Base-by-base conservation (phyloP, 2,888 invertebrate genomes). In the Aphrophora alni region DNA sequence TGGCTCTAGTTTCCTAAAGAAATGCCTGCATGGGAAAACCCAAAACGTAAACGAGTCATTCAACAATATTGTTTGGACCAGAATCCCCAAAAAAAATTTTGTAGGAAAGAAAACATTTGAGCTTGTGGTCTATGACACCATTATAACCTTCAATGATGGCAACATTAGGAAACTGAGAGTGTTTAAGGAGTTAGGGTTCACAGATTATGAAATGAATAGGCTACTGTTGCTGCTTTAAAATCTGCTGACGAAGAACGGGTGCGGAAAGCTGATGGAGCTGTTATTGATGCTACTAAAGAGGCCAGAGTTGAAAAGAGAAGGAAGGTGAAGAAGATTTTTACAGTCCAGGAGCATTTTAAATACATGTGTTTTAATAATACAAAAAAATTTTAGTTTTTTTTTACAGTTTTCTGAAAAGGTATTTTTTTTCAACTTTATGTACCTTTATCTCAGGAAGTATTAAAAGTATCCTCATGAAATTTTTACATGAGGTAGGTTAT, bases 381-480 rank as follows among this genome's bases (percentile, higher is more conserved):
- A 51, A 26, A 51, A 27, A 27, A 21, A 38, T 75, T 75, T 51
- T n/a, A n/a, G n/a, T 38, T n/a, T 24, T 44, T 75, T 44, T 17
- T 44, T 21, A 24, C 24, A 27, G 51, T 51, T 75, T 75, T 44
- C 75, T 25, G 26, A 51, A 44, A 75, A 75, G 44, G 21, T 51
- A 0, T 74, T n/a, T 74, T 74, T 33, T 74, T 74, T 38, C 38
- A 24, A 51, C 26, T 75, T 75, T 5, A 75, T 38, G 75, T 75
- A 75, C 75, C 27, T 27, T 51, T 75, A 51, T 75, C 24, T 44
- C 38, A 21, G 38, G 51, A 75, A 75, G 21, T n/a, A n/a, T 75
- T 75, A 38, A n/a, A 75, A 24, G 38, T 75, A 75, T 75, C 44
- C 26, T 51, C 26, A 75, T 75, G 51, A 75, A 75, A 38, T 75